phyloP scores from a whole-genome alignment of 2,888 invertebrate genomes.

The Parnassius mnemosyne region DNA sequence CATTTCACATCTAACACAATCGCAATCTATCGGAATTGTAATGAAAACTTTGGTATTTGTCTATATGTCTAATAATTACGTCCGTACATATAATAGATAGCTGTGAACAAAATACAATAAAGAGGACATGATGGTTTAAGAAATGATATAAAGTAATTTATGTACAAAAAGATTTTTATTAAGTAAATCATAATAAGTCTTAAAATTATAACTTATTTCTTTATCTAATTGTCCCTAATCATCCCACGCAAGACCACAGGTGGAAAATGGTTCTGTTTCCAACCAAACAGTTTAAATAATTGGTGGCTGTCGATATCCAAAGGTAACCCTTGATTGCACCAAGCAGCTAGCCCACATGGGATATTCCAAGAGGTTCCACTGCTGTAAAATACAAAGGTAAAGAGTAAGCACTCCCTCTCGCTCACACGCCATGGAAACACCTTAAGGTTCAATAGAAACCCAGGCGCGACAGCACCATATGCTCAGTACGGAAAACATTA shows the following conservation, averaged over 20 bases:
- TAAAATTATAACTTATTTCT: constrained; percentile 23
- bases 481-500: constrained; percentile 23
- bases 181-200: constrained; percentile 18
- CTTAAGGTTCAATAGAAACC: constrained; percentile 19
- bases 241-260: constrained; percentile 24
- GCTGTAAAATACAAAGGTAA: constrained; percentile 21
- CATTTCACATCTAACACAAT: too few relatives aligned
- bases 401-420: constrained; percentile 8
- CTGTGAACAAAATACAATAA: not conserved
- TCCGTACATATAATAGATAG: too few relatives aligned
- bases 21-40: too few relatives aligned
- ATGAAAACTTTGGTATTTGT: too few relatives aligned
- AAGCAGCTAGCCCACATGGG: constrained; percentile 39
- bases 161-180: constrained; percentile 5
- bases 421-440: constrained; percentile 28
- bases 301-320: constrained; percentile 31
- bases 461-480: constrained; percentile 5
- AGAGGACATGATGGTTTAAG: too few relatives aligned
- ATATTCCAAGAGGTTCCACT: constrained; percentile 35
- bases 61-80: too few relatives aligned
- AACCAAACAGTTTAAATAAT: constrained; percentile 13
- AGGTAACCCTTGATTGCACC: constrained; percentile 27
- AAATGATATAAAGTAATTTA: too few relatives aligned
- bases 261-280: constrained; percentile 16
- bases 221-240: constrained; percentile 30